Percentiles rank a stretch among this genome's conserved stretches.
Evolutionary conservation across 1,140 invertebrate genomes (phyloP).

Genomic region (Magallana angulata): DNA sequence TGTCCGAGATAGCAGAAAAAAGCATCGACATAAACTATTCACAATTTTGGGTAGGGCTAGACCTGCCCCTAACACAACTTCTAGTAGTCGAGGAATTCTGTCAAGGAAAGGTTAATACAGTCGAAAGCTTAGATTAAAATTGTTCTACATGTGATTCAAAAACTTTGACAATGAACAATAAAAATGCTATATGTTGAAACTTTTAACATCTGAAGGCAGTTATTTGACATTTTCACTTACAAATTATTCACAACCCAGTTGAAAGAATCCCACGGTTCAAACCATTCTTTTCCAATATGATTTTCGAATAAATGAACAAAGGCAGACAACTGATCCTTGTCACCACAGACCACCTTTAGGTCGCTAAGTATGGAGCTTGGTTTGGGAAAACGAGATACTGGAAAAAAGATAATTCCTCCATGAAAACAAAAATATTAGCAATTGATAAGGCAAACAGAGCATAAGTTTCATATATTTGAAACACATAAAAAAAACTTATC

Average conservation of each 20-base stretch:
- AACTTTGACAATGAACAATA: background rate
- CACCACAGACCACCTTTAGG: conserved; percentile 74
- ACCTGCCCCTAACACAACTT: conserved; percentile 73
- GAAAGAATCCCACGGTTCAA: conserved; percentile 79
- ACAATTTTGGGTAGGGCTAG: conserved; percentile 73
- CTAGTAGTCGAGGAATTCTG: conserved; percentile 76
- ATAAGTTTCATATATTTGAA: too few species aligned
- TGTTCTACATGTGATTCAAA: background rate
- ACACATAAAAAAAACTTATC: too few species aligned
- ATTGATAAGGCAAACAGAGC: too few species aligned
- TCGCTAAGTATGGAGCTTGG: conserved; percentile 71
- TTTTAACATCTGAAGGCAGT: background rate
- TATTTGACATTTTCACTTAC: conserved; percentile 66
- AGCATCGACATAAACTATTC: conserved; percentile 78
- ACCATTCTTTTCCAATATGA: conserved; percentile 79
- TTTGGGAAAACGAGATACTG: conserved; percentile 74
- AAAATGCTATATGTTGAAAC: background rate
- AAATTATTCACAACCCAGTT: conserved; percentile 78
- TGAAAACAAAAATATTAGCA: too few species aligned
- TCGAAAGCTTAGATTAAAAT: background rate
- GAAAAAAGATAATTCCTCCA: background rate
- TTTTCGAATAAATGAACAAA: conserved; percentile 75
- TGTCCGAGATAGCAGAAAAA: conserved; percentile 79
- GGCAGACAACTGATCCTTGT: conserved; percentile 63
- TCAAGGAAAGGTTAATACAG: conserved; percentile 48